Percentiles rank a stretch among this genome's conserved stretches.
Conservation (phyloP, 2,113 vertebrate genomes). For the Eidolon helvum region DNA sequence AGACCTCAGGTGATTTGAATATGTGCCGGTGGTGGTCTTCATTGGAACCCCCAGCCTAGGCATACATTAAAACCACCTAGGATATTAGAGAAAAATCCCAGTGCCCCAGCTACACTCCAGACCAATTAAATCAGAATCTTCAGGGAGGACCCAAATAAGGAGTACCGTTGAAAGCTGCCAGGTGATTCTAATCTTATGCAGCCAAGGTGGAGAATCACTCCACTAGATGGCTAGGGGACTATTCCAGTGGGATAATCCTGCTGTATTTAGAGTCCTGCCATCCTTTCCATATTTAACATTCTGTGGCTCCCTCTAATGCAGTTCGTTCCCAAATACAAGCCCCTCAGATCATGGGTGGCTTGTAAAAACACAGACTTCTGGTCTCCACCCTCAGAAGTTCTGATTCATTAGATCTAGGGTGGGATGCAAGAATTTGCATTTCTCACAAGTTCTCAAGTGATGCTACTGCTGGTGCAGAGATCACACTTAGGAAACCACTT, state of each 20-base stretch:
- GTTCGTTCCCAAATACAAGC: neutral
- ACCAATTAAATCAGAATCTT: neutral
- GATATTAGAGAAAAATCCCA: neutral
- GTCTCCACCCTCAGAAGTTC: neutral
- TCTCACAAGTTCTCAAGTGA: neutral
- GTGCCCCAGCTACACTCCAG: fast-evolving
- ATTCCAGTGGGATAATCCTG: neutral
- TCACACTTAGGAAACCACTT: neutral
- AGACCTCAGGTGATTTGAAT: neutral
- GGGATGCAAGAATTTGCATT: neutral
- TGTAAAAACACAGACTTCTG: neutral
- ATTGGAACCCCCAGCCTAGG: neutral
- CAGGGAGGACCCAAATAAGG: neutral
- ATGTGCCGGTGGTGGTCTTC: neutral
- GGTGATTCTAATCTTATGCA: neutral
- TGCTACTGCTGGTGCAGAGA: neutral
- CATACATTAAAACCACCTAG: neutral
- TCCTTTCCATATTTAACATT: neutral
- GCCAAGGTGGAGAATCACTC: too few species aligned
- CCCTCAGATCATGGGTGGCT: neutral
- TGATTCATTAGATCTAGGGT: neutral
- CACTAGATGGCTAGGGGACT: neutral
- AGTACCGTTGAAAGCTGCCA: neutral
- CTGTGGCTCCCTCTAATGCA: neutral
- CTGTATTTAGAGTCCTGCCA: neutral